Percentiles rank a stretch among this genome's conserved stretches.
These are phyloP conservation scores for Magallana angulata DNA, from an alignment of 1,140 invertebrate genomes.

Conservation along the genomic window DNA sequence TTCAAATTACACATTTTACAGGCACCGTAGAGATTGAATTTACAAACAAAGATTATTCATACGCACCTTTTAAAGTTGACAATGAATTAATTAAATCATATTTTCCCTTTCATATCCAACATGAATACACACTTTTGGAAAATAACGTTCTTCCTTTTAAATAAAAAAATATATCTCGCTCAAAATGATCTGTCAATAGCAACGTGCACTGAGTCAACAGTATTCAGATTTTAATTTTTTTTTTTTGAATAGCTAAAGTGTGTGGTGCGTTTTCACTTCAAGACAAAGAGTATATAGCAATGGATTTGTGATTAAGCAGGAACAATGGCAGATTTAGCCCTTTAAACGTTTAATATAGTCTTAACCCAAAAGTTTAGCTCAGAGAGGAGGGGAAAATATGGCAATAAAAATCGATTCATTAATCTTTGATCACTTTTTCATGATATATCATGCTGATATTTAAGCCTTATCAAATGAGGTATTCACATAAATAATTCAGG, in stretches of 20 bases:
- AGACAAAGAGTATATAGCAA: slow-evolving; percentile 27
- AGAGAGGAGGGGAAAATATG: too few species aligned
- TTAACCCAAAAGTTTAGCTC: slow-evolving; percentile 29
- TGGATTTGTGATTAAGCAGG: slow-evolving; percentile 20
- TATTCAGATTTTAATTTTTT: slow-evolving; percentile 20
- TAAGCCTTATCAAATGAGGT: too few species aligned
- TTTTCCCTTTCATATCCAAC: background rate
- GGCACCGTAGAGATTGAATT: too few species aligned
- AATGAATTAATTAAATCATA: slow-evolving; percentile 20
- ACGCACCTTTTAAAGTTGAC: background rate
- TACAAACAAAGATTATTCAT: background rate
- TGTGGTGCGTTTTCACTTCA: slow-evolving; percentile 24
- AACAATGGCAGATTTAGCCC: slow-evolving; percentile 24
- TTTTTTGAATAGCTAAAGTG: slow-evolving; percentile 11
- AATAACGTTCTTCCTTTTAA: background rate
- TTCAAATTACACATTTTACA: too few species aligned
- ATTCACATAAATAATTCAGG: too few species aligned
- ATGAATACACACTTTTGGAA: background rate
- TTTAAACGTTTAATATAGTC: slow-evolving; percentile 19
- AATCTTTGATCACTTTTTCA: background rate
- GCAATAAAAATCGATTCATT: background rate
- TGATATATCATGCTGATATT: too few species aligned
- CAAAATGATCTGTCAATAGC: slow-evolving; percentile 28
- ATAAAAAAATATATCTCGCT: slow-evolving; percentile 14
- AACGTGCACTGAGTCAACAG: slow-evolving; percentile 11